phyloP scores from a whole-genome alignment of 2,113 vertebrate species.

The Ptyas mucosa region DNA sequence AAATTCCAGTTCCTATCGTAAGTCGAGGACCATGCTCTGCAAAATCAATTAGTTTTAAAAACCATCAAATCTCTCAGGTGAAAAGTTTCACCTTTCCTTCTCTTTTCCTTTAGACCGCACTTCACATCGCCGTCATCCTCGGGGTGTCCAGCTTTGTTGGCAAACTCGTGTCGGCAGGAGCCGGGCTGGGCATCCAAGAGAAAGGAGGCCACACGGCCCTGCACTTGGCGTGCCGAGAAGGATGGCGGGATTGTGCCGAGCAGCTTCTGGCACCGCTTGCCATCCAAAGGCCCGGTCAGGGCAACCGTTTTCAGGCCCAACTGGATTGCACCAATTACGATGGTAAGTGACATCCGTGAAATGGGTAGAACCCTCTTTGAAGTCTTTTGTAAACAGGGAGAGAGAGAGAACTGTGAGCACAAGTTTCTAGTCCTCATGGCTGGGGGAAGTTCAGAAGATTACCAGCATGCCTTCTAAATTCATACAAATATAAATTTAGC shows the following conservation, averaged over 20 bases:
- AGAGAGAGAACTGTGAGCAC: not conserved
- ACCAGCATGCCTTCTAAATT: not conserved
- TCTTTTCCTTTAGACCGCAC: slow-evolving; percentile 62
- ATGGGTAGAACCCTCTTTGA: not conserved
- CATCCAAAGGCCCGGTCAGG: not conserved
- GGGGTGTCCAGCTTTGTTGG: slow-evolving; percentile 60
- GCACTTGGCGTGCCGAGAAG: slow-evolving; percentile 72
- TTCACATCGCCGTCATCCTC: slow-evolving; percentile 77
- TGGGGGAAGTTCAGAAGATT: not conserved
- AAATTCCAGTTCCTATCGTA: too few relatives aligned
- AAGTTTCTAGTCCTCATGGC: not conserved
- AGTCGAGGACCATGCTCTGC: not conserved
- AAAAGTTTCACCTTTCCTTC: too few relatives aligned
- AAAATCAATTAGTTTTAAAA: not conserved
- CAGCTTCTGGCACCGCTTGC: slow-evolving; percentile 55
- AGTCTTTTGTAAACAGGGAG: not conserved
- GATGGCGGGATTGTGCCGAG: slow-evolving; percentile 52
- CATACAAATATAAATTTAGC: not conserved
- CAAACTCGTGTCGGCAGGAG: slow-evolving; percentile 65
- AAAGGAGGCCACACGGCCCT: slow-evolving; percentile 72
- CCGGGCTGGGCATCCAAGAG: slow-evolving; percentile 62
- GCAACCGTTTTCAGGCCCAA: slow-evolving; percentile 52
- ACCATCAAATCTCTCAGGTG: not conserved
- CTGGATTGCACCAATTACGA: slow-evolving; percentile 70
- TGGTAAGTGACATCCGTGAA: slow-evolving; percentile 45